These are phyloP conservation scores for Lepus timidus DNA, from an alignment of 2,113 vertebrate genomes.

Conservation along the genomic window DNA sequence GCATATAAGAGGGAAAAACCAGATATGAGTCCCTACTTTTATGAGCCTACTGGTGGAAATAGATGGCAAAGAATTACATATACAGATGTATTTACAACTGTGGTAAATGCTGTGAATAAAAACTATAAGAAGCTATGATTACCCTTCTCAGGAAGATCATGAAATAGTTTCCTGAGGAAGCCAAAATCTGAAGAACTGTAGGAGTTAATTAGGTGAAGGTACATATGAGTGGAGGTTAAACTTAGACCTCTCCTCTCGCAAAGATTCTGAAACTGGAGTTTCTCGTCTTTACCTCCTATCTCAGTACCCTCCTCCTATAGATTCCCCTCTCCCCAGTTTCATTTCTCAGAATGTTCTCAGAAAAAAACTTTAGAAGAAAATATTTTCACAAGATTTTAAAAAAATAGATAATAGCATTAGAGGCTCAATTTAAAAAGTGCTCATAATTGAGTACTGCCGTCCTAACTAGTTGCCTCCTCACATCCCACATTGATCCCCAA, in stretches of 20 bases:
- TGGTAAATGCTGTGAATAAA: background rate
- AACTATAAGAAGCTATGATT: background rate
- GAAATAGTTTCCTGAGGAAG: constrained; percentile 4
- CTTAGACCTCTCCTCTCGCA: constrained; percentile 13
- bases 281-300: background rate
- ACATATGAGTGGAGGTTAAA: background rate
- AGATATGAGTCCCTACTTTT: background rate
- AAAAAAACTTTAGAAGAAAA: constrained; percentile 55
- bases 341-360: constrained; percentile 31
- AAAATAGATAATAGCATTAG: background rate
- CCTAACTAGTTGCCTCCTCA: background rate
- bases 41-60: background rate
- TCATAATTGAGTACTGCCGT: background rate
- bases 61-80: background rate
- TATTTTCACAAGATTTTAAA: background rate
- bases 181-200: constrained; percentile 18
- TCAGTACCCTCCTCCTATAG: background rate
- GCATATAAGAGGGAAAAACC: constrained; percentile 6
- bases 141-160: constrained; percentile 33
- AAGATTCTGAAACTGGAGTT: constrained; percentile 8
- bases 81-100: background rate
- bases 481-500: background rate
- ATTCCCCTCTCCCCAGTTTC: background rate
- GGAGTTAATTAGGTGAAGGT: constrained; percentile 27
- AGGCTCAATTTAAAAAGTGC: constrained; percentile 4